phyloP scores from a whole-genome alignment of 2,888 invertebrate genomes.

The Timandra comae region DNA sequence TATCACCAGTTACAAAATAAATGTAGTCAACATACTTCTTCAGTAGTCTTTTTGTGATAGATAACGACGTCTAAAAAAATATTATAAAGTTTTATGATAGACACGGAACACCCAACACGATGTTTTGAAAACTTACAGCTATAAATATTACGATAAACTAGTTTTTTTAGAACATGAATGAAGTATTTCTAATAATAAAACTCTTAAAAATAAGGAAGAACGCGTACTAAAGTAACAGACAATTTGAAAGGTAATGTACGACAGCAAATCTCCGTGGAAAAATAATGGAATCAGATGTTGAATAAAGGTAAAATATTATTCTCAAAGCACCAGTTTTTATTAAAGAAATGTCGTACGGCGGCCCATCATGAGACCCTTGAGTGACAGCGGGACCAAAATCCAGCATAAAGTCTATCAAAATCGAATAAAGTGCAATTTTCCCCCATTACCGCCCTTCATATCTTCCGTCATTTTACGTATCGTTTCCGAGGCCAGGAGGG shows the following conservation, averaged over 20 bases:
- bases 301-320: too few species aligned
- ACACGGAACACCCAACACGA: conserved; percentile 41
- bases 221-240: too few species aligned
- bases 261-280: too few species aligned
- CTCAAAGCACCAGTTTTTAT: too few species aligned
- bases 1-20: conserved; percentile 52
- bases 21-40: conserved; percentile 55
- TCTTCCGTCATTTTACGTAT: conserved; percentile 75
- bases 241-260: too few species aligned
- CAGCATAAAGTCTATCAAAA: conserved; percentile 72
- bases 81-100: conserved; percentile 40
- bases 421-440: conserved; percentile 75
- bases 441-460: conserved; percentile 72
- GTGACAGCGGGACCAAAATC: conserved; percentile 62
- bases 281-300: too few species aligned
- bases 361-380: conserved; percentile 41
- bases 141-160: too few species aligned
- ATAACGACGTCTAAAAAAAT: conserved; percentile 49
- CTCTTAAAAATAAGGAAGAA: too few species aligned
- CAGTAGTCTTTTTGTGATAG: conserved; percentile 55
- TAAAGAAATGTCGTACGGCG: too few species aligned
- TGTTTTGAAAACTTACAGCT: conserved; percentile 12
- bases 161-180: too few species aligned
- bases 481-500: conserved; percentile 71
- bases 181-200: too few species aligned